phyloP scores from a whole-genome alignment of 2,113 vertebrate species.

The Heliornis fulica region DNA sequence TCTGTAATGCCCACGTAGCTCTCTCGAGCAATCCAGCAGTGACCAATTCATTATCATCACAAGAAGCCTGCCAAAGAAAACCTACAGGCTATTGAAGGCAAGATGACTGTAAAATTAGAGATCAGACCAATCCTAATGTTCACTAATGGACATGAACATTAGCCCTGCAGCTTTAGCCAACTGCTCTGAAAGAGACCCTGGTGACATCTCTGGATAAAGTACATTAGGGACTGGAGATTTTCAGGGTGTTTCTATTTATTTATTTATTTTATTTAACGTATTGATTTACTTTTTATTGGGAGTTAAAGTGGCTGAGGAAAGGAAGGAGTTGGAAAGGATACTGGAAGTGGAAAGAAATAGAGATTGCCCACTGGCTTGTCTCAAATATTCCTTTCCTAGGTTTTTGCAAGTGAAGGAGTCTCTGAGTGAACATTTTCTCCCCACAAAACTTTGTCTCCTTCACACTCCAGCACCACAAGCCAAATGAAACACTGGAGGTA shows the following conservation, averaged over 20 bases:
- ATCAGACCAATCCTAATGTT: not conserved
- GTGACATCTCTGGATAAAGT: not conserved
- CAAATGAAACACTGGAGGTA: slow-evolving; percentile 33
- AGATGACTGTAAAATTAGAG: slow-evolving; percentile 2
- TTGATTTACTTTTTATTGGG: not conserved
- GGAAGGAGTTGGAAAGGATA: slow-evolving; percentile 2
- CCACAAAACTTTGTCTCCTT: slow-evolving; percentile 39
- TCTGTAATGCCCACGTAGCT: not conserved
- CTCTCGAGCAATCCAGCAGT: not conserved
- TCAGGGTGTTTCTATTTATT: too few relatives aligned
- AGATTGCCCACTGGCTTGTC: not conserved
- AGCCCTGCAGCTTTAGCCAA: not conserved
- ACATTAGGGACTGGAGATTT: not conserved
- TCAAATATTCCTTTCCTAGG: not conserved
- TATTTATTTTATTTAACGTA: not conserved
- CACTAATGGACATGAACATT: not conserved
- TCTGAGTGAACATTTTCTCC: slow-evolving; percentile 57
- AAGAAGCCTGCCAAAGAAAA: slow-evolving; percentile 17
- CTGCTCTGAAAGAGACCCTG: not conserved
- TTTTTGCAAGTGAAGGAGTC: slow-evolving; percentile 49
- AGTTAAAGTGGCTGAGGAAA: not conserved
- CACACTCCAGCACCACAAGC: slow-evolving; percentile 3
- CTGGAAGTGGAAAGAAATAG: not conserved
- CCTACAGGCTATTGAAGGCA: not conserved
- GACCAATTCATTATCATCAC: slow-evolving; percentile 23